These are phyloP conservation scores for Lasioglossum vierecki DNA, from an alignment of 2,888 invertebrate species.

Conservation along the genomic window DNA sequence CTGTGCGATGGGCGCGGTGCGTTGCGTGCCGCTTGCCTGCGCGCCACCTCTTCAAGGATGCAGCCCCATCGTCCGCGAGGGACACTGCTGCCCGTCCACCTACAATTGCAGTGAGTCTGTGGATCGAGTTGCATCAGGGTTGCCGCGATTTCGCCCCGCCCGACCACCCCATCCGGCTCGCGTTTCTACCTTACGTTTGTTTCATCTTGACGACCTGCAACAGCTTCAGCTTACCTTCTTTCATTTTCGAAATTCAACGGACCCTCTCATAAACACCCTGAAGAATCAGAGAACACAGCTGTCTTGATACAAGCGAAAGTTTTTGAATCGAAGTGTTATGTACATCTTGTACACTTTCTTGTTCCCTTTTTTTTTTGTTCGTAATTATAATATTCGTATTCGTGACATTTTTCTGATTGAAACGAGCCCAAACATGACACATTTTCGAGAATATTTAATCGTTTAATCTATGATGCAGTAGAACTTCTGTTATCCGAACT, in stretches of 20 bases:
- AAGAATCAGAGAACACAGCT: background rate
- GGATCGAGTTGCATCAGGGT: slow-evolving; percentile 48
- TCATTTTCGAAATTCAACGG: background rate
- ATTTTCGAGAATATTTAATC: background rate
- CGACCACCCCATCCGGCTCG: slow-evolving; percentile 48
- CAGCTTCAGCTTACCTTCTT: background rate
- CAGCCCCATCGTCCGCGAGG: slow-evolving; percentile 89
- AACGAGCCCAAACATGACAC: background rate
- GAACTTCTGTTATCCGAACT: background rate
- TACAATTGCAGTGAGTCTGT: slow-evolving; percentile 90
- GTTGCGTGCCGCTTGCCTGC: slow-evolving; percentile 91
- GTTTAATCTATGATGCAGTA: background rate
- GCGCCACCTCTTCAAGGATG: slow-evolving; percentile 91
- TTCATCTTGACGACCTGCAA: background rate
- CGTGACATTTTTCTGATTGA: background rate
- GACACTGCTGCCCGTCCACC: slow-evolving; percentile 93
- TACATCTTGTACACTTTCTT: background rate
- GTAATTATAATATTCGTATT: no score
- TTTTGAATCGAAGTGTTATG: background rate
- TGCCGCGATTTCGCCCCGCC: slow-evolving; percentile 52
- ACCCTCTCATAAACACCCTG: background rate
- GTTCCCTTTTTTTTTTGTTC: background rate
- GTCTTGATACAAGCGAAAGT: background rate
- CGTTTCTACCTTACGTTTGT: slow-evolving; percentile 29
- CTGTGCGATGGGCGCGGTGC: slow-evolving; percentile 90